phyloP scores from a whole-genome alignment of 2,888 invertebrate genomes.

The Caenorhabditis macrosperma region DNA sequence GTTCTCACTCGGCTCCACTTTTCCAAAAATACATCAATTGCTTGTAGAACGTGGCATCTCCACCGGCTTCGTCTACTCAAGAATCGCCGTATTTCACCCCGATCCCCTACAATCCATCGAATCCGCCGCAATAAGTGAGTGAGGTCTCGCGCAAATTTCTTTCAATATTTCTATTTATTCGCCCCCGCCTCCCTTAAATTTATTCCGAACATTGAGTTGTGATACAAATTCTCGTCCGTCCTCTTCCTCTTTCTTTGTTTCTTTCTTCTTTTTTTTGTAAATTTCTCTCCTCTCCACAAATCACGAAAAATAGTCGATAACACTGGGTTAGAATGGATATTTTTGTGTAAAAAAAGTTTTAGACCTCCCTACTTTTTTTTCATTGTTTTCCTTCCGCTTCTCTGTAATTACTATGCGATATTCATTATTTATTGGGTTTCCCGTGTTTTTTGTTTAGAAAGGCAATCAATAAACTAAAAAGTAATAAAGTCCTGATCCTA shows the following conservation, averaged over 20 bases:
- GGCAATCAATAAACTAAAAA: not conserved
- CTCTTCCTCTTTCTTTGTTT: too few relatives aligned
- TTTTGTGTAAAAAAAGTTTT: too few relatives aligned
- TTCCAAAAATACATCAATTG: not conserved
- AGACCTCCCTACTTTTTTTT: not conserved
- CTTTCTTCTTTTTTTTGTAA: not conserved
- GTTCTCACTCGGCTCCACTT: not conserved
- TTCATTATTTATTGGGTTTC: constrained; percentile 14
- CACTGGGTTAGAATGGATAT: constrained; percentile 5
- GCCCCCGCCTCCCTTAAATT: not conserved
- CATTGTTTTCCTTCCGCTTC: not conserved
- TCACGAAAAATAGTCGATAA: constrained; percentile 22
- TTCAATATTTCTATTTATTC: constrained; percentile 12
- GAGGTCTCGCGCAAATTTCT: not conserved
- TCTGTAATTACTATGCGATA: not conserved
- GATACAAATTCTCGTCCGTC: too few relatives aligned
- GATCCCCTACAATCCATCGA: constrained; percentile 42
- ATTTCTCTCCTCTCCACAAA: too few relatives aligned
- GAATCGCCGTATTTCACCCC: constrained; percentile 57
- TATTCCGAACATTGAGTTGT: constrained; percentile 9
- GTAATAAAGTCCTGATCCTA: not conserved
- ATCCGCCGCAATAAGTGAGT: constrained; percentile 18
- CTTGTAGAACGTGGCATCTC: constrained; percentile 16
- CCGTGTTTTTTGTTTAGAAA: constrained; percentile 11
- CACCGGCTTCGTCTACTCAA: constrained; percentile 15